Percentiles rank a stretch among this genome's conserved stretches.
Evolutionary conservation across 1,140 invertebrate genomes (phyloP).

Genomic region (Oryctes rhinoceros): DNA sequence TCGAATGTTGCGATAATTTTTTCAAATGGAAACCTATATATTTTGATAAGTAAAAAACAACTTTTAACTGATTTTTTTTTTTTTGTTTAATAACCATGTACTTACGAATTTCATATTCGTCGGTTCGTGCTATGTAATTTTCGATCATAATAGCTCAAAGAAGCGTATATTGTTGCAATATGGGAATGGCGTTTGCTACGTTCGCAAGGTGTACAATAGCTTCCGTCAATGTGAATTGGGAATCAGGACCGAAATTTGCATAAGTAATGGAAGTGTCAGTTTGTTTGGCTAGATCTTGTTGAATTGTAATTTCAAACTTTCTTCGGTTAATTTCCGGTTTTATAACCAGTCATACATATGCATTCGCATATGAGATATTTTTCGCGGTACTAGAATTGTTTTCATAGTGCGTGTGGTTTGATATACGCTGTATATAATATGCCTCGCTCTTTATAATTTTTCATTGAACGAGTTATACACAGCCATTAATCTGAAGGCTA

Average conservation of each 20-base stretch:
- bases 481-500: too few relatives aligned
- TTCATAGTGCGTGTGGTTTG: too few relatives aligned
- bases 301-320: neutral
- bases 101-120: too few relatives aligned
- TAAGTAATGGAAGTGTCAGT: neutral
- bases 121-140: neutral
- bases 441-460: too few relatives aligned
- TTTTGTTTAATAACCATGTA: too few relatives aligned
- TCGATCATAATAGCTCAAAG: neutral
- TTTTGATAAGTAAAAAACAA: too few relatives aligned
- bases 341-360: neutral
- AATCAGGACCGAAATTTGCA: constrained; percentile 17
- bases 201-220: neutral
- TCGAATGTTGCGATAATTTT: too few relatives aligned
- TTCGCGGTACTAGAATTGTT: neutral
- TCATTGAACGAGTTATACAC: too few relatives aligned
- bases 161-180: neutral
- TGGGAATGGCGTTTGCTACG: neutral
- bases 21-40: too few relatives aligned
- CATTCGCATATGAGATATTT: neutral
- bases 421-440: too few relatives aligned
- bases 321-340: neutral
- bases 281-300: neutral
- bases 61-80: too few relatives aligned
- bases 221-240: neutral